These are phyloP conservation scores for Trichacis sp. DNA, from an alignment of 2,888 invertebrate species.

Conservation along the genomic window DNA sequence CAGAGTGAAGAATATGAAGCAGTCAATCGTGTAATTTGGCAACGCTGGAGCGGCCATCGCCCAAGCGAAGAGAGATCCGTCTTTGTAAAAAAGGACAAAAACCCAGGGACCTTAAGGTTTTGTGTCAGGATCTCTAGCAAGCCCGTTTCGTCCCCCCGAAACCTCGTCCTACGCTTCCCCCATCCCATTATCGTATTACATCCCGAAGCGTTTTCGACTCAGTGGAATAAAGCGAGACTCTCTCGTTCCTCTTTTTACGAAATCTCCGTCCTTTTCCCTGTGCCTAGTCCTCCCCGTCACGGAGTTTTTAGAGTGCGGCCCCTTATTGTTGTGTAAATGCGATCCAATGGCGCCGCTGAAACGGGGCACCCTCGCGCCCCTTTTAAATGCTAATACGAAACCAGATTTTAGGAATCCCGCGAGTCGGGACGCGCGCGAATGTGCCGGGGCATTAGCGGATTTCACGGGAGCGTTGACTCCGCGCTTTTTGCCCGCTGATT, in stretches of 20 bases:
- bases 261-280: slow-evolving; percentile 38
- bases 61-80: slow-evolving; percentile 47
- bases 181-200: slow-evolving; percentile 43
- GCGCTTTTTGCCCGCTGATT: neutral
- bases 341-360: slow-evolving; percentile 66
- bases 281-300: slow-evolving; percentile 53
- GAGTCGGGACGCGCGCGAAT: slow-evolving; percentile 24
- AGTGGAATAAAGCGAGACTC: slow-evolving; percentile 50
- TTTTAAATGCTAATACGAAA: slow-evolving; percentile 67
- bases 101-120: slow-evolving; percentile 51
- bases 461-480: slow-evolving; percentile 21
- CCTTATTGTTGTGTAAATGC: slow-evolving; percentile 69
- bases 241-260: slow-evolving; percentile 39
- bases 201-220: slow-evolving; percentile 40
- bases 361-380: slow-evolving; percentile 51
- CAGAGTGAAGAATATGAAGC: slow-evolving; percentile 52
- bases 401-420: slow-evolving; percentile 62
- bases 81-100: slow-evolving; percentile 47
- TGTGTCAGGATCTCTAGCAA: slow-evolving; percentile 52
- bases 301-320: slow-evolving; percentile 65
- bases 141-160: slow-evolving; percentile 44
- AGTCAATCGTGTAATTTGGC: slow-evolving; percentile 63
- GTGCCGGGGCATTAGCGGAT: slow-evolving; percentile 28
- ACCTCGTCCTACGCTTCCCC: slow-evolving; percentile 45
- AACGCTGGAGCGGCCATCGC: slow-evolving; percentile 55